Evolutionary conservation across 2,888 invertebrate species (phyloP).

Genomic region (Agriopis leucophaearia): DNA sequence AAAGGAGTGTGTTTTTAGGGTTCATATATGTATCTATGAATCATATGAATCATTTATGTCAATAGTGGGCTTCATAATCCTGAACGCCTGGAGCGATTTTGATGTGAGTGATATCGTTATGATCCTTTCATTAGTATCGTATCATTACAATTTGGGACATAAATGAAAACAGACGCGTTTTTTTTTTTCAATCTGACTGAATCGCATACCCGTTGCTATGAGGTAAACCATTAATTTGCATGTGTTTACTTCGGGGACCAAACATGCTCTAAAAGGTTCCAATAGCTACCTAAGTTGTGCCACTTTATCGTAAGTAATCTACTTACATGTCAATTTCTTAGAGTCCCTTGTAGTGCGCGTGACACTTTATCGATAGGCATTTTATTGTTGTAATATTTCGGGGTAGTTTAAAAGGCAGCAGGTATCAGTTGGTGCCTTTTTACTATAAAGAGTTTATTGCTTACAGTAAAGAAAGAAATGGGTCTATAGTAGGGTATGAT

Average conservation of each 20-base stretch:
- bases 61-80: too few species aligned
- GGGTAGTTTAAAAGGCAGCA: conserved; percentile 5
- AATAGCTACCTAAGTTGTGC: not conserved
- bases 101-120: too few species aligned
- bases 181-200: too few species aligned
- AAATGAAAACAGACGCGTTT: too few species aligned
- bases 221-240: conserved; percentile 10
- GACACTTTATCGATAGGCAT: conserved; percentile 16
- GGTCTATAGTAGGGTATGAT: too few species aligned
- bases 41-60: too few species aligned
- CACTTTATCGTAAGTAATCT: conserved; percentile 10
- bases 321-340: conserved; percentile 16
- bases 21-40: too few species aligned
- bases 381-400: conserved; percentile 10
- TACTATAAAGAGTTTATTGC: conserved; percentile 9
- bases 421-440: conserved; percentile 17
- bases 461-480: not conserved
- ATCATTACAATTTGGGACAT: too few species aligned
- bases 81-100: too few species aligned
- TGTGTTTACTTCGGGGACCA: conserved; percentile 8
- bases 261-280: not conserved
- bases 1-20: too few species aligned
- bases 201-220: not conserved
- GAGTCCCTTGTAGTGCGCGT: conserved; percentile 2
- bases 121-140: too few species aligned